Evolutionary conservation across 30 jellyfish, hydroid and myxozoan species (phyloP), one percentile per base, ranked within the genome.

Genomic region (Aurelia sp.): DNA sequence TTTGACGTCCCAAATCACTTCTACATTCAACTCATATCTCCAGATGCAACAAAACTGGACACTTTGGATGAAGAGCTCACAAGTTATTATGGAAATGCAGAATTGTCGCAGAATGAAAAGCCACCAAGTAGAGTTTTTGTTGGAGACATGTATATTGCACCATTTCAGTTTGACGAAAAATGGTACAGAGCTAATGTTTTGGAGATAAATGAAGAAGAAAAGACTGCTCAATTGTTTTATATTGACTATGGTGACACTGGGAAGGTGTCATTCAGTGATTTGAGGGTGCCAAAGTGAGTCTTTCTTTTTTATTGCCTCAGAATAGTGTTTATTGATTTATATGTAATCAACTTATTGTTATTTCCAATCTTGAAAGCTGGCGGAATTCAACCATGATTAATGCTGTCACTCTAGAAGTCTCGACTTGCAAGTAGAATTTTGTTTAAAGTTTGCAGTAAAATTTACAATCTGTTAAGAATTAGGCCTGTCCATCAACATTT

Each of bases 211-310:
- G 76, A 58, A 40, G 85, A 77, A 22, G 96, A 73, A 21, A 60
- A 86, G 69, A 69, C 73, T 31, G 96, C 88, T 31, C 47, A 20
- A 19, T 35, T 75, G 80, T 88, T 13, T 55, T 93, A 87, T 89
- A 88, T 93, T 44, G 98, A 93, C 58, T 93, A 72, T 93, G 98
- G 98, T 4, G 97, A 93, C 44, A 83, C 85, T 57, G 93, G 96
- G 23, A 23, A 22, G 4, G 96, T 87, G 18, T 23, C 79, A 11
- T 60, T 91, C 30, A 86, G 50, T 37, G 86, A 83, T 30, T 50
- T 83, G 44, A 67, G 86, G 22, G 30, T 22, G 17, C 92, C 81
- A 15, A 83, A 83, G 92, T 83, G 30, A 83, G 92, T 59, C 11
- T 4, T 37, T 37, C 47, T 37, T 37, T 37, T 9, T 37, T 37